Evolutionary conservation across 2,113 vertebrate species (phyloP), one percentile per base, ranked within the genome.

Genomic region (Tragelaphus imberbis): DNA sequence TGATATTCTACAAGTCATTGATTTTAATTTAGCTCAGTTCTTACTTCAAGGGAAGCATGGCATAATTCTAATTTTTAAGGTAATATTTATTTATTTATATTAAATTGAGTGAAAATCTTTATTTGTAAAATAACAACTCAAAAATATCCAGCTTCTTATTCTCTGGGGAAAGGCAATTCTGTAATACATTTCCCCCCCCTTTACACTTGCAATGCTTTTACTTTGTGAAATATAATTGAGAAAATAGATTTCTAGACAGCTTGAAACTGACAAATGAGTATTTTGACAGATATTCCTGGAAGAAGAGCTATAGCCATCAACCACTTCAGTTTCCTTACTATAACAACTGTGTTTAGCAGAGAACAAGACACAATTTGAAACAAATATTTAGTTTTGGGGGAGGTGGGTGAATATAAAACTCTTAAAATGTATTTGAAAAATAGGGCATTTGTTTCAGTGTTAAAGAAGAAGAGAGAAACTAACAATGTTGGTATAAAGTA

Each of bases 181-280:
- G 7, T 86, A 86, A 55, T 51, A 13, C 33, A 75, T 79, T 92
- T 93, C 92, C 75, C 85, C 2, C 36, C 63, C 68, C 36, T 75
- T 95, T 88, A 47, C 28, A 93, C 51, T 97, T 93, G 33, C 58
- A 77, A 6, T 91, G 16, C 47, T 88, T 91, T 95, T 88, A 88
- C 36, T 84, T 93, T 93, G 49, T 49, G 77, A 96, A 85, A 53
- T 85, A 33, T 65, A 93, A 33, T 63, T 77, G 90, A 55, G 55
- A 96, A 97, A 77, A 89, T 25, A 94, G 33, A 90, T 68, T 96
- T 95, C n/a, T 36, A 91, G 68, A 79, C 8, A 89, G 53, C 30
- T 86, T 93, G 92, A 89, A 91, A 82, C 47, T 90, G 75, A 94
- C 30, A 61, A 91, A 89, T 58, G 65, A 55, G 17, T 91, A 82